Base-by-base conservation (phyloP, 2,113 vertebrate species). In the Ictidomys tridecemlineatus region DNA sequence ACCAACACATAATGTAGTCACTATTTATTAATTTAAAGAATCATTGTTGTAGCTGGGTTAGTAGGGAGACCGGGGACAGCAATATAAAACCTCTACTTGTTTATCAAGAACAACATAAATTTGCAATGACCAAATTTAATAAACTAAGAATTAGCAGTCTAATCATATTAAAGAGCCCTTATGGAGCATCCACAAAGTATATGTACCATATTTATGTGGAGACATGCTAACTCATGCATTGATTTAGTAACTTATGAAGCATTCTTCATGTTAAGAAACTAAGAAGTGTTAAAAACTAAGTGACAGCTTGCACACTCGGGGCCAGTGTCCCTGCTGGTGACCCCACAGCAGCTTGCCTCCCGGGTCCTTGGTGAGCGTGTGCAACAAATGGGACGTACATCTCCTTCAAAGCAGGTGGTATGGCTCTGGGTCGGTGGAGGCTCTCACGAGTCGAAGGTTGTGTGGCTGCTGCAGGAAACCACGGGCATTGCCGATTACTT, bases 311-410 rank as follows among this genome's bases (percentile, higher is more conserved):
- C 6, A 22, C 7, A 53, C 39, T 34, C 8, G 34, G 74, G 39
- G 7, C 9, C 45, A n/a, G 34, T 42, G 11, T 28, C 39, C 42
- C 4, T 32, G 10, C 26, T 5, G 8, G 28, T 32, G 32, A 45
- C 9, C 12, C 20, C 0, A 13, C 7, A 32, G 8, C 0, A 61
- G 51, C 26, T 8, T 2, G 12, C 51, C 1, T 9, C 58, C 14
- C 5, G 69, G 45, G 67, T 45, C 42, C 2, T 2, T 6, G 3
- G 53, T 28, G n/a, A 85, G 76, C 4, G 9, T 7, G 8, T 16
- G 4, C 14, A 5, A 3, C n/a, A n/a, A n/a, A n/a, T n/a, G 8
- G 34, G 65, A 34, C 9, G 11, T 26, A 12, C 30, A 28, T 69
- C 18, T 2, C 48, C 26, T 61, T 37, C 26, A 37, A 58, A 17